Evolutionary conservation across 2,888 invertebrate species (phyloP), one percentile per base, ranked within the genome.

Genomic region (Germaria angustata): DNA sequence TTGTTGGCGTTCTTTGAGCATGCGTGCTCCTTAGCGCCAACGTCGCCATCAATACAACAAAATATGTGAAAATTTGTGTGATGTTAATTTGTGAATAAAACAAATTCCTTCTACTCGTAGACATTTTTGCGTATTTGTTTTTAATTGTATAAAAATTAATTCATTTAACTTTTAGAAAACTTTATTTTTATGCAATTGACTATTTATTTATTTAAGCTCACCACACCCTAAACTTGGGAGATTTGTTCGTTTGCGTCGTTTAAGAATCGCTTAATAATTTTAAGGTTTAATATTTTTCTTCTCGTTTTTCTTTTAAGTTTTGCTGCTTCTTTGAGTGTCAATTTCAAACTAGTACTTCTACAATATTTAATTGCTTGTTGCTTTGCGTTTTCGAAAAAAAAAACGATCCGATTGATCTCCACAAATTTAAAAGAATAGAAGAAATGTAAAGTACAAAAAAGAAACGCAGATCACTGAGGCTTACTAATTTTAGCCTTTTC

Each of bases 1-100:
- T 97, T 0, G 96, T 96, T 0, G 97, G 97, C 0, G 96, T 96
- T 84, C 97, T 92, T 89, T 97, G 96, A 34, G 93, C 92, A 71
- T 85, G 78, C 80, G 88, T 85, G 80, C 84, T 85, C 81, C 84
- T 85, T 39, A 85, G 51, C 22, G 84, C 17, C 36, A 66, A 80
- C 53, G 86, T 59, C 6, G 80, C 72, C 20, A 85, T 49, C 15
- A 85, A 44, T 32, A 87, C 20, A 34, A 86, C 53, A 72, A 72
- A 66, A 28, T 46, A 51, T 53, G 78, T 79, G 39, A 68, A 41
- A 53, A 66, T 53, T 81, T 78, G 57, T 69, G 51, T 28, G 2
- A 22, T 36, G n/a, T 13, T 34, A 44, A 41, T 36, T 61, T 84
- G 72, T 28, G 36, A 49, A 46, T 7, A 55, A 66, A 59, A 22